Percentiles rank a stretch among this genome's conserved stretches.
These are phyloP conservation scores for Semaprochilodus insignis DNA, from an alignment of 2,797 vertebrate species.

Conservation along the genomic window DNA sequence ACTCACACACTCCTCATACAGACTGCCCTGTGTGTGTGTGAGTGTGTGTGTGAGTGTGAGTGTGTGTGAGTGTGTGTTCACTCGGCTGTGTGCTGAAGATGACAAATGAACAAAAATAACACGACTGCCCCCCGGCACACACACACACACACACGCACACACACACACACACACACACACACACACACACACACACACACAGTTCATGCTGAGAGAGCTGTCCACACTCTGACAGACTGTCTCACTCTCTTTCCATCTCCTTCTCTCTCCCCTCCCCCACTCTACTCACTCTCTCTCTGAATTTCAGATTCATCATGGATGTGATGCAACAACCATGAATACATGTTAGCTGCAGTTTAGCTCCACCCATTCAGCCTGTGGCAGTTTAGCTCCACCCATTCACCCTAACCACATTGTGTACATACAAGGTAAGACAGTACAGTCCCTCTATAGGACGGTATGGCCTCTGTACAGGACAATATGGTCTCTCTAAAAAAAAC, in stretches of 20 bases:
- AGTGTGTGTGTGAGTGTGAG: slow-evolving; percentile 68
- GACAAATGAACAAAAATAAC: slow-evolving; percentile 72
- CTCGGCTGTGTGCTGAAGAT: slow-evolving; percentile 55
- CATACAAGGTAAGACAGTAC: too few species aligned
- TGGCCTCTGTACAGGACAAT: too few species aligned
- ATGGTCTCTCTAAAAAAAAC: too few species aligned
- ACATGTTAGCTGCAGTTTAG: too few species aligned
- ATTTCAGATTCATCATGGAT: too few species aligned
- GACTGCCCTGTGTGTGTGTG: slow-evolving; percentile 63
- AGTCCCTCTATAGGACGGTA: too few species aligned
- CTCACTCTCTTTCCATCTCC: not conserved
- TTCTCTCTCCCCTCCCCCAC: not conserved
- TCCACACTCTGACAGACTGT: not conserved
- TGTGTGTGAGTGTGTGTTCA: slow-evolving; percentile 64
- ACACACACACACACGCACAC: not conserved
- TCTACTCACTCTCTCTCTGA: too few species aligned
- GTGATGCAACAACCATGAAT: too few species aligned
- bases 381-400: too few species aligned
- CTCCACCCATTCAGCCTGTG: too few species aligned
- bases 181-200: slow-evolving; percentile 9
- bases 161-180: not conserved
- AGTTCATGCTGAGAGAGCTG: not conserved
- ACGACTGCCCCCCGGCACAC: slow-evolving; percentile 66
- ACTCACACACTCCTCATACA: too few species aligned
- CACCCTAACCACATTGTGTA: too few species aligned